These are phyloP conservation scores for Beroe ovata DNA, from an alignment of 37 sponge, comb jelly and placozoan species.

Conservation along the genomic window DNA sequence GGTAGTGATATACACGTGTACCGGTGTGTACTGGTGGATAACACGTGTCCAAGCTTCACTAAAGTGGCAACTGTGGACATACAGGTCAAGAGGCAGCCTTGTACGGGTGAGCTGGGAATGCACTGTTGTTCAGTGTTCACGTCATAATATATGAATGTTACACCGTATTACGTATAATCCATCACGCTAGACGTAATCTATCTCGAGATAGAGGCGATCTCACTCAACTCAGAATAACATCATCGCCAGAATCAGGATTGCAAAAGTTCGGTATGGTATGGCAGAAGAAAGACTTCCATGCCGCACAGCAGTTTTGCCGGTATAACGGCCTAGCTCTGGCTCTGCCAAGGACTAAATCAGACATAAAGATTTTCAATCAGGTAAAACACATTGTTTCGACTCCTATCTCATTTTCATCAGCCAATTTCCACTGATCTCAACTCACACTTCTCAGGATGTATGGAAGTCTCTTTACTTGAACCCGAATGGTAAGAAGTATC, in stretches of 20 bases:
- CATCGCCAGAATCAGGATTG: slow-evolving; percentile 31
- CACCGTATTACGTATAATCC: too few relatives aligned
- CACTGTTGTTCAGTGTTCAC: too few relatives aligned
- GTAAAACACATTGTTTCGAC: too few relatives aligned
- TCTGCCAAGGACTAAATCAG: slow-evolving; percentile 18
- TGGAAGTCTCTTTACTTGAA: slow-evolving; percentile 41
- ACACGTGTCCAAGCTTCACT: slow-evolving; percentile 43
- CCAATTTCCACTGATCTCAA: too few relatives aligned
- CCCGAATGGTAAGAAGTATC: slow-evolving; percentile 59
- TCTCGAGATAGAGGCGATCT: too few relatives aligned
- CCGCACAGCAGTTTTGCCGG: neutral
- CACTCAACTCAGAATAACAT: neutral
- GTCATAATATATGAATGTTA: too few relatives aligned
- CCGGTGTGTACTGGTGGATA: slow-evolving; percentile 37
- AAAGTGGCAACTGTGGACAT: slow-evolving; percentile 20
- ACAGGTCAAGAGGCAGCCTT: slow-evolving; percentile 19
- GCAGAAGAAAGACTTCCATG: slow-evolving; percentile 16
- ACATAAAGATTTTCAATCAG: slow-evolving; percentile 36
- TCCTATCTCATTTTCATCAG: too few relatives aligned
- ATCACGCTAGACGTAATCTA: too few relatives aligned
- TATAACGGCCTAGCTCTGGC: slow-evolving; percentile 5
- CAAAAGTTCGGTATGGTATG: slow-evolving; percentile 62
- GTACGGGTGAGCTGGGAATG: slow-evolving; percentile 8
- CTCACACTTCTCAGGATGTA: slow-evolving; percentile 7
- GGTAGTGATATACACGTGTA: slow-evolving; percentile 11